These are phyloP conservation scores for Danio tinwini DNA, from an alignment of 2,797 vertebrate genomes.

Conservation along the genomic window DNA sequence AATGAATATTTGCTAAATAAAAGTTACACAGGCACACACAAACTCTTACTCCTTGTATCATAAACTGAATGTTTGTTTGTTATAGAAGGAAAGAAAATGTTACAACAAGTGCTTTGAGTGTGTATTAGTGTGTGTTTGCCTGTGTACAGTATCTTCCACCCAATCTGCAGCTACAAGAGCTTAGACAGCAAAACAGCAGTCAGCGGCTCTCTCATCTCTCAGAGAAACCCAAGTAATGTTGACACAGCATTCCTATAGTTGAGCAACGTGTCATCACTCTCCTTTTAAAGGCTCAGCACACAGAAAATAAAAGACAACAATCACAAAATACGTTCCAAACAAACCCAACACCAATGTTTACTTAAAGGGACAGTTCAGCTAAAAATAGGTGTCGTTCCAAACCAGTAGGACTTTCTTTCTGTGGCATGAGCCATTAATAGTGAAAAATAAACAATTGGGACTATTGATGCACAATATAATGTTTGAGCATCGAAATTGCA, in stretches of 20 bases:
- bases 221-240: background rate
- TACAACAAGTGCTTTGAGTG: background rate
- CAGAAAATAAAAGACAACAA: slow-evolving; percentile 13
- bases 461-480: too few species aligned
- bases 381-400: background rate
- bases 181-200: slow-evolving; percentile 7
- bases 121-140: background rate
- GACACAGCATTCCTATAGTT: slow-evolving; percentile 15
- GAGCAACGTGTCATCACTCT: slow-evolving; percentile 5
- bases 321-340: slow-evolving; percentile 5
- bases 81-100: background rate
- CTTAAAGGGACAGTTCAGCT: background rate
- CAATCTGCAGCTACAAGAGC: background rate
- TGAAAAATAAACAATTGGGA: background rate
- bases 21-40: too few species aligned
- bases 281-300: slow-evolving; percentile 10
- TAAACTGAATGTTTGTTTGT: background rate
- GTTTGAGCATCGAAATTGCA: too few species aligned
- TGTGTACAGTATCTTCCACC: background rate
- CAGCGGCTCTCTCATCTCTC: background rate
- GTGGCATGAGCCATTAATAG: too few species aligned
- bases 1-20: too few species aligned
- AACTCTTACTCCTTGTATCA: background rate
- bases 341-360: background rate
- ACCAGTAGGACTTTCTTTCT: background rate